Percentiles rank a stretch among this genome's conserved stretches.
Conservation (phyloP, 2,797 vertebrate species). For the Hypotaenidia philippensis region DNA sequence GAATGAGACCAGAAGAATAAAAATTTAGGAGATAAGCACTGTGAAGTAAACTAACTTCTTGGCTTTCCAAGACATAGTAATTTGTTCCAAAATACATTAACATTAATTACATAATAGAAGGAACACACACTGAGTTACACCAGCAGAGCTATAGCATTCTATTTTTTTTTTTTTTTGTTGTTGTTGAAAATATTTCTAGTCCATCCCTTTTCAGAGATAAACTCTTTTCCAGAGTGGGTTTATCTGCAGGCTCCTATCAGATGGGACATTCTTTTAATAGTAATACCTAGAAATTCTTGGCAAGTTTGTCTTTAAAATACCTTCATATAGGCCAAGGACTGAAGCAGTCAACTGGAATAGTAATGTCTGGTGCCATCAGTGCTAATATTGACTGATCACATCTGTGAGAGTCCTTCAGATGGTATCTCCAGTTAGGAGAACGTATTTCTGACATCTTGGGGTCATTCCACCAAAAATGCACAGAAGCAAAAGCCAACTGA, state of each 20-base stretch:
- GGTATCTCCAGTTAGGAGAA: not conserved
- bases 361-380: not conserved
- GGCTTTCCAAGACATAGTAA: conserved; percentile 10
- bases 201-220: not conserved
- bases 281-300: not conserved
- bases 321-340: not conserved
- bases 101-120: not conserved
- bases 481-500: not conserved
- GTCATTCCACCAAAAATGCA: conserved; percentile 33
- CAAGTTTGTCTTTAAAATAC: not conserved
- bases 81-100: conserved; percentile 33
- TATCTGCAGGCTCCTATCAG: not conserved
- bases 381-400: not conserved
- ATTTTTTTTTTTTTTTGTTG: not conserved
- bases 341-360: not conserved
- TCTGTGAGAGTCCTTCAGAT: not conserved
- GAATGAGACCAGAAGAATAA: conserved; percentile 24
- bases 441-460: not conserved
- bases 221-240: not conserved
- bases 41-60: conserved; percentile 13
- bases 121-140: not conserved
- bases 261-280: not conserved
- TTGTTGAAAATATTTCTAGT: not conserved
- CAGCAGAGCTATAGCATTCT: not conserved
- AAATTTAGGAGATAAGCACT: conserved; percentile 20